Evolutionary conservation across 2,888 invertebrate species (phyloP).

Genomic region (Drosophila robusta): DNA sequence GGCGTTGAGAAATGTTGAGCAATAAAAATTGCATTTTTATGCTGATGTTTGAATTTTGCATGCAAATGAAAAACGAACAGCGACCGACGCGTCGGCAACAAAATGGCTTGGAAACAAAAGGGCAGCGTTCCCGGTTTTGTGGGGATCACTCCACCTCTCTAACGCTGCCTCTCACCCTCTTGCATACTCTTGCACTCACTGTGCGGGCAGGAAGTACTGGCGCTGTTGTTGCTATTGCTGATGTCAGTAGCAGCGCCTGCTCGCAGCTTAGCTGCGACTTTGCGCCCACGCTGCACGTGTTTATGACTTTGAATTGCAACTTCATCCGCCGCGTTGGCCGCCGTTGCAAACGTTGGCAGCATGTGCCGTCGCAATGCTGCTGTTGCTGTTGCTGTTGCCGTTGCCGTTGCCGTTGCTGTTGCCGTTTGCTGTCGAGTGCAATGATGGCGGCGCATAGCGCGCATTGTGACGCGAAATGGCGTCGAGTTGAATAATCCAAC

Average conservation of each 20-base stretch:
- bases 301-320: conserved; percentile 83
- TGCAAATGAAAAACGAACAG: conserved; percentile 82
- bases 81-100: conserved; percentile 58
- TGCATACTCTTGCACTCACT: conserved; percentile 4
- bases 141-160: conserved; percentile 41
- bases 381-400: conserved; percentile 15
- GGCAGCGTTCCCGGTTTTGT: conserved; percentile 35
- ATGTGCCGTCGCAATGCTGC: conserved; percentile 32
- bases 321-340: conserved; percentile 75
- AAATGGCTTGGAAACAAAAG: conserved; percentile 75
- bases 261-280: conserved; percentile 79
- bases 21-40: conserved; percentile 84
- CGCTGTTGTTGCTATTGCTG: conserved; percentile 44
- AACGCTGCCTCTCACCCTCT: neutral
- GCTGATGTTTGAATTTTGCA: conserved; percentile 84
- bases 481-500: conserved; percentile 80
- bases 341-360: conserved; percentile 37
- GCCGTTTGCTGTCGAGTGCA: conserved; percentile 76
- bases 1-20: conserved; percentile 81
- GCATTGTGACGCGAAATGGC: conserved; percentile 80
- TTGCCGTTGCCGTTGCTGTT: conserved; percentile 15
- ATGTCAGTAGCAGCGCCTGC: conserved; percentile 70
- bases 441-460: conserved; percentile 80
- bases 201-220: conserved; percentile 64
- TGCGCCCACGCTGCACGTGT: conserved; percentile 82